Base-by-base conservation (phyloP, 2,888 invertebrate genomes). In the Synanthedon tipuliformis region DNA sequence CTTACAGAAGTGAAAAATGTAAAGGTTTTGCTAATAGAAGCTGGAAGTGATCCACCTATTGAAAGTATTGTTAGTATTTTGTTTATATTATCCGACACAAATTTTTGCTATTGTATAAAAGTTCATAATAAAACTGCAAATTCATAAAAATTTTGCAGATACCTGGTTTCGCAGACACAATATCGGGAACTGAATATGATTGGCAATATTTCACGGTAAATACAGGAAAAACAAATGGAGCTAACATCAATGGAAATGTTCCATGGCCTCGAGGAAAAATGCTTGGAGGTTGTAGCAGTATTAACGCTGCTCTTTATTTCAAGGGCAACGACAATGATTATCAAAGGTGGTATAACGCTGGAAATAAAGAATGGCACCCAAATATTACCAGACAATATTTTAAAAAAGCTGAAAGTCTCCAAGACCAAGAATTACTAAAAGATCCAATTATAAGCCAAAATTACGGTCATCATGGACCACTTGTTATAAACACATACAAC, bases 121-220 rank as follows among this genome's bases (percentile, higher is more conserved):
- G 4, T 23, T 23, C 23, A 23, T 23, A 23, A 5, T 23, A 23
- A 23, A 23, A 23, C 13, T 45, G 45, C n/a, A 11, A n/a, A 13
- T 45, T 45, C 4, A 45, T n/a, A 45, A 5, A 23, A 23, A 23
- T 23, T 16, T 57, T 59, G 40, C 54, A 61, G 61, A 50, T 62
- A 12, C 59, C 58, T 10, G 55, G 51, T 3, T 41, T 58, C 23
- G 56, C 63, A 13, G 53, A 40, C 18, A 18, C 41, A 0, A 41
- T 75, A 13, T 62, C 40, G 15, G 48, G 90, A 62, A 82, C 70
- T 7, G 53, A 60, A 66, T 78, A 94, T 54, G 95, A 95, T 71
- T 96, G 95, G 95, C 89, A 92, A 67, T 96, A 95, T 72, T 91
- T 92, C 71, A 94, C 94, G 0, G 93, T 93, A 64, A 92, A 93